These are phyloP conservation scores for Habroteleia sp. DNA, from an alignment of 2,888 invertebrate genomes.

Conservation along the genomic window DNA sequence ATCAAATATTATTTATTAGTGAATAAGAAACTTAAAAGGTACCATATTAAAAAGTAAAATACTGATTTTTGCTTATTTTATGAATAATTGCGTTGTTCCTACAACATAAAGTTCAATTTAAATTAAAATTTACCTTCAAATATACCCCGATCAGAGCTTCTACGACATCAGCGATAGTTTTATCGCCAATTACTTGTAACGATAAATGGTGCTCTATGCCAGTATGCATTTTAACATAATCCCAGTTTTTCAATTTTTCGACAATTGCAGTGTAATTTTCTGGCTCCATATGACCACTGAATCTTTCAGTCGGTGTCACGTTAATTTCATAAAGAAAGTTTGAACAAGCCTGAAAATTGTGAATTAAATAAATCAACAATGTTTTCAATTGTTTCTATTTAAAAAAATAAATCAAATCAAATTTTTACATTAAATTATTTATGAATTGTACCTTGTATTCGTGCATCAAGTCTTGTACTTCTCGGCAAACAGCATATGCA, in stretches of 20 bases:
- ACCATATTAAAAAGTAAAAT: too few species aligned
- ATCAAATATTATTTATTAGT: too few species aligned
- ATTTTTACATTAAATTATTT: too few species aligned
- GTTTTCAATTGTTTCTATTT: conserved; percentile 15
- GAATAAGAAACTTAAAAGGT: too few species aligned
- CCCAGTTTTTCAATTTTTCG: conserved; percentile 71
- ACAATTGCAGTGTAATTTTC: conserved; percentile 76
- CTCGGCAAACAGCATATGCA: conserved; percentile 84
- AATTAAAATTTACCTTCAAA: conserved; percentile 80
- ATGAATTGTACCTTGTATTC: conserved; percentile 70
- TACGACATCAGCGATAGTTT: conserved; percentile 90
- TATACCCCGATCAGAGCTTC: conserved; percentile 93
- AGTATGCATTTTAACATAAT: conserved; percentile 78
- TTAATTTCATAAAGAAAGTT: conserved; percentile 82
- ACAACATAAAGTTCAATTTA: conserved; percentile 3
- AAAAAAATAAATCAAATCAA: too few species aligned
- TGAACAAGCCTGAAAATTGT: conserved; percentile 81
- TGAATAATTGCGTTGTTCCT: too few species aligned
- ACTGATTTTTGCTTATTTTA: too few species aligned
- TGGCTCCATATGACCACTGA: conserved; percentile 77
- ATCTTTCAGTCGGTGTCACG: conserved; percentile 81
- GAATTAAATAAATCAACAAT: too few species aligned
- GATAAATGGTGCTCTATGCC: conserved; percentile 82
- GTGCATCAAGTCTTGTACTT: conserved; percentile 81
- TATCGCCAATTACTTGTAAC: conserved; percentile 83